Conservation (phyloP, 2,797 vertebrate genomes). For the Huso huso region DNA sequence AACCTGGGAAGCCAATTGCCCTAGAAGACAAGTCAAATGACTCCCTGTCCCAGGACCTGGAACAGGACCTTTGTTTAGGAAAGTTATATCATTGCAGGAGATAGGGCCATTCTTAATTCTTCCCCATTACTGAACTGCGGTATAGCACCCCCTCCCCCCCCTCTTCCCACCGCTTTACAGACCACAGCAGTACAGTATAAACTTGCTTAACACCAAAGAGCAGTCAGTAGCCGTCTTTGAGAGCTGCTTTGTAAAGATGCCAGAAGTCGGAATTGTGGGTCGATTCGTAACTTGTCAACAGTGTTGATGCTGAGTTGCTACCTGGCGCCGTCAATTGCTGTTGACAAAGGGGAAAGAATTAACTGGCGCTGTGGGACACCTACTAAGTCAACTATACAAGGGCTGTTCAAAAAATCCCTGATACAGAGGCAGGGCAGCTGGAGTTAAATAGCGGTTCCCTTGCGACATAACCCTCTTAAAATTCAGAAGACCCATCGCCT, state of each 20-base stretch:
- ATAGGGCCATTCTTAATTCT: neutral
- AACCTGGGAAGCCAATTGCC: too few species aligned
- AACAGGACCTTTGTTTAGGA: too few species aligned
- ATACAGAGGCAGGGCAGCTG: too few species aligned
- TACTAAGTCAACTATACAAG: conserved; percentile 2
- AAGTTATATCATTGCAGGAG: too few species aligned
- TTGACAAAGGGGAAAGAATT: conserved; percentile 24
- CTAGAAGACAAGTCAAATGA: too few species aligned
- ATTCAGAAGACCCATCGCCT: too few species aligned
- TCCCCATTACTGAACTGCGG: neutral
- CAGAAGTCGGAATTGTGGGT: conserved; percentile 15
- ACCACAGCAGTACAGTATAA: neutral
- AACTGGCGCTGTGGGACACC: conserved; percentile 13
- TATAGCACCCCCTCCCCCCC: neutral
- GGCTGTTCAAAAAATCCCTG: conserved; percentile 3
- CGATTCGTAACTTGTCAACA: conserved; percentile 21
- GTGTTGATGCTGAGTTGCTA: conserved; percentile 18
- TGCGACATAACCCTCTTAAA: too few species aligned
- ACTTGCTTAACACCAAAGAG: neutral
- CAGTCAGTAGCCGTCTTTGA: conserved; percentile 19
- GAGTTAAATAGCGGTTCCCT: too few species aligned
- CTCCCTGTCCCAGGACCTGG: too few species aligned
- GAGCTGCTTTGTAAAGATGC: conserved; percentile 21
- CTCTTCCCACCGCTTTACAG: neutral
- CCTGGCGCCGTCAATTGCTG: conserved; percentile 20